Evolutionary conservation across 2,113 vertebrate species (phyloP), one percentile per base, ranked within the genome.

Genomic region (Sardina pilchardus): DNA sequence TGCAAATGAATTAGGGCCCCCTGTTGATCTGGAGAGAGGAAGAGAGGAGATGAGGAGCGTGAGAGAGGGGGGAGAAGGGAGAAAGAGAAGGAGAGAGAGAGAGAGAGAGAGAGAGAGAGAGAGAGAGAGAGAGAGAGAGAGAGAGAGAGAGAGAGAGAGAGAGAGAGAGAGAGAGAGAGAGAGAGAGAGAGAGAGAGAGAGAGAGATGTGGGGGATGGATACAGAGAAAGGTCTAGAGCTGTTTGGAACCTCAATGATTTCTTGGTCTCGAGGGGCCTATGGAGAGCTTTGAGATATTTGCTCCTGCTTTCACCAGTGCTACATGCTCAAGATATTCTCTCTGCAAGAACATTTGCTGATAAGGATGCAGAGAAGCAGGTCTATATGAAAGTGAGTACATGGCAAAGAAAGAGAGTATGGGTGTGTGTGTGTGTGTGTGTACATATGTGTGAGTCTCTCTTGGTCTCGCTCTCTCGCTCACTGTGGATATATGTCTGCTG

Each of bases 341-440:
- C 30, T 75, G 26, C 14, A 36, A 75, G 14, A 36, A 36, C 26
- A 75, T 36, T 75, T 34, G 30, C 30, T 34, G 67, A 36, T 75
- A 75, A 75, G 67, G 34, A 75, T 34, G n/a, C 3, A 1, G 67
- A 16, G 67, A 36, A 36, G 2, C 67, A 17, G 14, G 67, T 75
- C 67, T 17, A 34, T 9, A 16, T 75, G 12, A 17, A 10, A 36
- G 30, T 75, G 67, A 30, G 67, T 14, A 36, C 10, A 75, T 12
- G 14, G 67, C 30, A 36, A 36, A 75, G 67, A 14, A 36, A 34
- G 30, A 16, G 63, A 34, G n/a, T 71, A 9, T 71, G 63, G 34
- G 63, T 71, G 26, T 71, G 63, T 71, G 63, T 34, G 63, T 71
- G 26, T 71, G n/a, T 71, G 67, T 34, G 67, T 75, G 67, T 75